Base-by-base conservation (phyloP, 2,797 vertebrate species). In the Sebastes diploproa region DNA sequence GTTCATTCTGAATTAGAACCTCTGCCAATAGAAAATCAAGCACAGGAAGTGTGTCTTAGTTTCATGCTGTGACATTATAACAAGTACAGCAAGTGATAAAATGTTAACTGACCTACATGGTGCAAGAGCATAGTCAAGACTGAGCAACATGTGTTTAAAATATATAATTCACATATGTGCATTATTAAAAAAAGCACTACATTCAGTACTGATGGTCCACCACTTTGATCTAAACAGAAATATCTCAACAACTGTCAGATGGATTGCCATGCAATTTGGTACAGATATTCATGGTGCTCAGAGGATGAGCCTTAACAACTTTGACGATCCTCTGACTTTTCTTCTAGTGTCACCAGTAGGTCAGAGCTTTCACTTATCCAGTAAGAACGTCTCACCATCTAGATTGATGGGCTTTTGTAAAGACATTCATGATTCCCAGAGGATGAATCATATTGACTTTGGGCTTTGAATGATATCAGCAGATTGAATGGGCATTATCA, bases 61-160 rank as follows among this genome's bases (percentile, higher is more conserved):
- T n/a, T 54, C 50, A 54, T n/a, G 20, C 20, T 54, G 20, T 52
- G 50, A 54, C 20, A 54, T 54, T 54, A 54, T 50, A 50, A 50
- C 16, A 50, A 18, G 50, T 52, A 30, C 38, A 85, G 66, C 34
- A 58, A 69, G 32, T 80, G 46, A 72, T 69, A 2, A 74, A 78
- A 72, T 87, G 77, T 86, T 78, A 56, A 85, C 7, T 77, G 59
- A 80, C 63, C 68, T 64, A 78, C 36, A 63, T 81, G 3, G 5
- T 36, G 67, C 14, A 36, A 16, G 22, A 52, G 58, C 42, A 56
- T 72, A 38, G 32, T 56, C 23, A 25, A 36, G 18, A 61, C 4
- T 18, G 11, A 60, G 55, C 36, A 38, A 59, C 36, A 59, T 78
- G 34, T 10, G 30, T 74, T 78, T 70, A 46, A 63, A 76, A 82